Percentiles rank a stretch among this genome's conserved stretches.
Evolutionary conservation across 2,797 vertebrate genomes (phyloP).

Genomic region (Pipistrellus nathusii): DNA sequence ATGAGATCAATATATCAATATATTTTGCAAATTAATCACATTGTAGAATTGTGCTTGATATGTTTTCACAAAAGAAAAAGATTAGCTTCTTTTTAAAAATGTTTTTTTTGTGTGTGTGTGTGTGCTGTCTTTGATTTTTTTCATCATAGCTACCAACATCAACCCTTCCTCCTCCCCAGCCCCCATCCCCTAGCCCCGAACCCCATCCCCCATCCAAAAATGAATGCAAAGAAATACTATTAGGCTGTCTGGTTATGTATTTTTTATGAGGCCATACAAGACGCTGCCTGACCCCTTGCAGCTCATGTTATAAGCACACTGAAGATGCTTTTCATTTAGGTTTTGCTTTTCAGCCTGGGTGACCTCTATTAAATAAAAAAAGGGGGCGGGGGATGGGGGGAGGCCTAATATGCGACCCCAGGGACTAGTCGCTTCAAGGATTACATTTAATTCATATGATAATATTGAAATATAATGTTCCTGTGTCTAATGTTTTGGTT

Average conservation of each 20-base stretch:
- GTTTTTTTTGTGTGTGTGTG: constrained; percentile 5
- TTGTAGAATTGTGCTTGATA: constrained; percentile 67
- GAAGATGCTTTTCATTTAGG: constrained; percentile 92
- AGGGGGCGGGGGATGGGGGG: constrained; percentile 61
- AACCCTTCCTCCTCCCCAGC: constrained; percentile 76
- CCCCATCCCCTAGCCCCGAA: constrained; percentile 71
- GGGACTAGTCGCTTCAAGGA: constrained; percentile 89
- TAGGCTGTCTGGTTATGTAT: constrained; percentile 92
- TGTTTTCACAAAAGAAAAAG: constrained; percentile 67
- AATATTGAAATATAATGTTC: constrained; percentile 91
- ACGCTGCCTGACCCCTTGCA: constrained; percentile 90
- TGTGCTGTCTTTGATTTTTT: constrained; percentile 79
- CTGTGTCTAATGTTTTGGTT: constrained; percentile 86
- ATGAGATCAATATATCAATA: neutral
- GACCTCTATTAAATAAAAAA: constrained; percentile 91
- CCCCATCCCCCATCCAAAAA: constrained; percentile 88
- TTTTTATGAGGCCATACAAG: constrained; percentile 92
- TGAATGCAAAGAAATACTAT: constrained; percentile 92
- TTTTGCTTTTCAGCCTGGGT: constrained; percentile 91
- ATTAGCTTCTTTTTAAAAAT: constrained; percentile 78
- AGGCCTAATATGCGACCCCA: constrained; percentile 89
- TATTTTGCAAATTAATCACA: constrained; percentile 54
- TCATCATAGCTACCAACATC: constrained; percentile 57
- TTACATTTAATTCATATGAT: constrained; percentile 91
- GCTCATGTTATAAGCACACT: constrained; percentile 91